Evolutionary conservation across 2,797 vertebrate genomes (phyloP).

Genomic region (Serranus cabrilla): DNA sequence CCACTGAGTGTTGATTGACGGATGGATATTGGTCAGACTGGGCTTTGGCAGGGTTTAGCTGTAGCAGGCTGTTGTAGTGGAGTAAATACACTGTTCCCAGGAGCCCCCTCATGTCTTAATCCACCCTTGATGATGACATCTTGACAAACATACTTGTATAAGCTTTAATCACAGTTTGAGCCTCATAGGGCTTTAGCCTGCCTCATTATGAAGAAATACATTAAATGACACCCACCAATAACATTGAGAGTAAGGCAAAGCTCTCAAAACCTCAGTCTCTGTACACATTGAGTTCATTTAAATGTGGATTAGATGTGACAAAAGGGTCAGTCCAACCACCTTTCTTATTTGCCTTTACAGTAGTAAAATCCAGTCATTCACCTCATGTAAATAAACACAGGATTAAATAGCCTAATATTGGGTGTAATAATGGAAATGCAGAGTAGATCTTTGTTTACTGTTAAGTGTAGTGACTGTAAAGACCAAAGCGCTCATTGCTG

Average conservation of each 20-base stretch:
- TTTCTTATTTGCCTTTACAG: too few relatives aligned
- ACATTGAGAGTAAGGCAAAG: neutral
- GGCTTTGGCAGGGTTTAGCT: slow-evolving; percentile 6
- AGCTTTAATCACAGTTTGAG: slow-evolving; percentile 5
- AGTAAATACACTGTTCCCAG: neutral
- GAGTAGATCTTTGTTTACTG: too few relatives aligned
- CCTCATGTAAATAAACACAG: too few relatives aligned
- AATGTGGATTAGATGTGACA: too few relatives aligned
- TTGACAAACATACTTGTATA: slow-evolving; percentile 32
- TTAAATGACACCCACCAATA: slow-evolving; percentile 9
- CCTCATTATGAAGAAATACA: slow-evolving; percentile 22
- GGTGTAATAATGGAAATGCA: too few relatives aligned
- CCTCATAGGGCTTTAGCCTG: slow-evolving; percentile 7
- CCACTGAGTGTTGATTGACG: slow-evolving; percentile 11
- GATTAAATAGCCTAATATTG: too few relatives aligned
- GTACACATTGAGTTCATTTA: too few relatives aligned
- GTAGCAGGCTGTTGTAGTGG: neutral
- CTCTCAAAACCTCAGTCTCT: too few relatives aligned
- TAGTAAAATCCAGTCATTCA: too few relatives aligned
- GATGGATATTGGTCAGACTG: slow-evolving; percentile 21
- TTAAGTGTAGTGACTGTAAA: too few relatives aligned
- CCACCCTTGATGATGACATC: slow-evolving; percentile 28
- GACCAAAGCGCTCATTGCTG: too few relatives aligned
- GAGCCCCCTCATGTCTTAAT: slow-evolving; percentile 26
- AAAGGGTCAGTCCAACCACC: too few relatives aligned